A percentile compares a stretch with the other conserved stretches of the same genome.
Evolutionary conservation across 2,113 vertebrate genomes (phyloP).

Genomic region (Myrmecophaga tridactyla): DNA sequence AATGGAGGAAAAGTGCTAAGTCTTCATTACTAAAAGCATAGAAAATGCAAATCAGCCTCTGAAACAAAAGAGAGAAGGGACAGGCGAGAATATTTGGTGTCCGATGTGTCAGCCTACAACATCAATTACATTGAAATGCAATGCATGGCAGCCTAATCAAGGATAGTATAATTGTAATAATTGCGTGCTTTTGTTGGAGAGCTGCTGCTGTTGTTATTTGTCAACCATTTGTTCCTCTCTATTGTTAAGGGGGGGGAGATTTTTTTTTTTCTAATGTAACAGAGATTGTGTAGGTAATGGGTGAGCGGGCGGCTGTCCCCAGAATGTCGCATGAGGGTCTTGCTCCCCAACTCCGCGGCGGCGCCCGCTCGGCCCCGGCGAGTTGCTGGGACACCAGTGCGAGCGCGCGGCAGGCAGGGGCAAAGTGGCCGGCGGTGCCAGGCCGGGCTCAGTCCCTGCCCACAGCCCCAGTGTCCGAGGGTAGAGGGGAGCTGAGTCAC

Average conservation of each 20-base stretch:
- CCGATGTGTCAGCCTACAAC: constrained; percentile 95
- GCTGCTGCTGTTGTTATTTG: constrained; percentile 90
- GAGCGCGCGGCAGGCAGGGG: constrained; percentile 7
- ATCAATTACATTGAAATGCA: constrained; percentile 95
- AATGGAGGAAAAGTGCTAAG: constrained; percentile 98
- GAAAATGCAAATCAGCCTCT: constrained; percentile 91
- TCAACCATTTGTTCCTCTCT: constrained; percentile 91
- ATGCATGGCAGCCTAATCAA: constrained; percentile 93
- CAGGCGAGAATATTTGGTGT: constrained; percentile 94
- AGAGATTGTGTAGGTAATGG: constrained; percentile 85
- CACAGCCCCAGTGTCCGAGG: not conserved
- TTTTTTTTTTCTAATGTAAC: constrained; percentile 85
- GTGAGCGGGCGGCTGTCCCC: constrained; percentile 56
- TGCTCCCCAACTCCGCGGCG: not conserved
- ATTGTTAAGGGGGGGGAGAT: constrained; percentile 85
- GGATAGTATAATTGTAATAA: constrained; percentile 93
- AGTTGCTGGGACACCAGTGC: not conserved
- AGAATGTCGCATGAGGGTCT: constrained; percentile 59
- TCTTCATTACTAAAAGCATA: constrained; percentile 98
- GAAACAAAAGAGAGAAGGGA: constrained; percentile 92
- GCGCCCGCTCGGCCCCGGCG: not conserved
- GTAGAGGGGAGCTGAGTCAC: not conserved
- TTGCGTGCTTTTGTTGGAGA: constrained; percentile 92
- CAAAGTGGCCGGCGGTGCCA: not conserved
- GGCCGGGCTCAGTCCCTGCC: not conserved